These are phyloP conservation scores for Penaeus indicus DNA, from an alignment of 1,140 invertebrate species.

Conservation along the genomic window DNA sequence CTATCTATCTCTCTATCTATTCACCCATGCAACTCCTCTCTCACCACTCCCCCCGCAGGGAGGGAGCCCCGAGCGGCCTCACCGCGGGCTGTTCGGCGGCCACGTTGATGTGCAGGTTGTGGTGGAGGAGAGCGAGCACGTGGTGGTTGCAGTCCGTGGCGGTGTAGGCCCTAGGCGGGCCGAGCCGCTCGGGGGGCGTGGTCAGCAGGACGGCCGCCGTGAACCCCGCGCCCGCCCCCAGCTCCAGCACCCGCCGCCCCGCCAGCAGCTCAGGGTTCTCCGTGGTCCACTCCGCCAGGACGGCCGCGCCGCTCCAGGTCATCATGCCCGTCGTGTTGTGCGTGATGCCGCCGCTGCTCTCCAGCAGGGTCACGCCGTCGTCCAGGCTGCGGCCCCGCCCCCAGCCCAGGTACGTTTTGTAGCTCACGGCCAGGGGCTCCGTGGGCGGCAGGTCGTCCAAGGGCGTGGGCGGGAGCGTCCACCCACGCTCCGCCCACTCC, in stretches of 20 bases:
- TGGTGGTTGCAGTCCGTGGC: slow-evolving; percentile 63
- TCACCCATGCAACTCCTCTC: too few relatives aligned
- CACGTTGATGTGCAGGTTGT: slow-evolving; percentile 60
- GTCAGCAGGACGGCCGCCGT: slow-evolving; percentile 49
- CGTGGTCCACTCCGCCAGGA: slow-evolving; percentile 56
- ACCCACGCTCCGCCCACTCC: slow-evolving; percentile 34
- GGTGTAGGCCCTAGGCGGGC: slow-evolving; percentile 37
- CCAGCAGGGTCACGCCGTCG: slow-evolving; percentile 55
- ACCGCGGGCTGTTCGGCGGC: slow-evolving; percentile 24
- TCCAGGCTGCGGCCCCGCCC: neutral
- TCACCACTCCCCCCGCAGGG: too few relatives aligned
- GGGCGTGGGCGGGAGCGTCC: slow-evolving; percentile 23
- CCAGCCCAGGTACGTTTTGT: slow-evolving; percentile 47
- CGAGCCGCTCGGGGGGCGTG: neutral
- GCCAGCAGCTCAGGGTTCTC: slow-evolving; percentile 45
- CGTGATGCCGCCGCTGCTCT: slow-evolving; percentile 56
- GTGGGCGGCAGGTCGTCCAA: neutral
- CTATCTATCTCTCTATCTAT: too few relatives aligned
- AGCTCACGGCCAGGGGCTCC: slow-evolving; percentile 19
- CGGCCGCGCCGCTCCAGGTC: slow-evolving; percentile 59
- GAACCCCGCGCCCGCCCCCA: slow-evolving; percentile 63
- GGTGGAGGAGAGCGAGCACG: slow-evolving; percentile 56
- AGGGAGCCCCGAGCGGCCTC: neutral
- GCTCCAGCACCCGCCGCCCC: slow-evolving; percentile 59
- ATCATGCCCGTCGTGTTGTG: slow-evolving; percentile 61